These are phyloP conservation scores for Ctenosaura bakeri DNA, from an alignment of 2,797 vertebrate genomes.

Conservation along the genomic window DNA sequence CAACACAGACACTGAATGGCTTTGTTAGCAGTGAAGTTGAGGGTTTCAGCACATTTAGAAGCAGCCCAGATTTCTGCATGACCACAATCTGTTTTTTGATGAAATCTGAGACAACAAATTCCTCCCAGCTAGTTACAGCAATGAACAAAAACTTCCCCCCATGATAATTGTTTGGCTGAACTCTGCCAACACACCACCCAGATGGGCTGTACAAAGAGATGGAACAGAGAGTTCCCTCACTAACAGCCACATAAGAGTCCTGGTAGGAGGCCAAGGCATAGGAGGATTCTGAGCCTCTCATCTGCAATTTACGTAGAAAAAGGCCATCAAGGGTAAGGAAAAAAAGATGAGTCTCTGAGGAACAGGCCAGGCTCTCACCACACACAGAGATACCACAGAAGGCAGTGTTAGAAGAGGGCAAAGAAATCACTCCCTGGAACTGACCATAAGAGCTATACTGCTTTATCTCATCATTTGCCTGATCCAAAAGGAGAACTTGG, in stretches of 20 bases:
- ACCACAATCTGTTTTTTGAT: slow-evolving; percentile 51
- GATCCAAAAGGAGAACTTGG: slow-evolving; percentile 32
- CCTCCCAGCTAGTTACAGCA: slow-evolving; percentile 55
- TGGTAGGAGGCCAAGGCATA: slow-evolving; percentile 53
- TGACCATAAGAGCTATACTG: not conserved
- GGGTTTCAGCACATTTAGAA: slow-evolving; percentile 35
- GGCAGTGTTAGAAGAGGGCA: not conserved
- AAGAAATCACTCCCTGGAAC: not conserved
- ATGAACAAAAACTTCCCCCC: slow-evolving; percentile 57
- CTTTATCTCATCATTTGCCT: slow-evolving; percentile 39
- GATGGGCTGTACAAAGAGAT: slow-evolving; percentile 49
- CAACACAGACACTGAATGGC: slow-evolving; percentile 48
- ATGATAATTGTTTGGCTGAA: slow-evolving; percentile 34
- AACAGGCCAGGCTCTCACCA: slow-evolving; percentile 48
- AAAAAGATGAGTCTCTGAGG: slow-evolving; percentile 44
- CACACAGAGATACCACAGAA: slow-evolving; percentile 49
- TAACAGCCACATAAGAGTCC: slow-evolving; percentile 55
- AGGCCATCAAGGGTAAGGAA: slow-evolving; percentile 34
- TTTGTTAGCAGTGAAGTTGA: not conserved
- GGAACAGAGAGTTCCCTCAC: slow-evolving; percentile 54
- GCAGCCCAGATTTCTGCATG: slow-evolving; percentile 19
- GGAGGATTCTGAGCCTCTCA: slow-evolving; percentile 44
- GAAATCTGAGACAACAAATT: slow-evolving; percentile 60
- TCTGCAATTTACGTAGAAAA: slow-evolving; percentile 30
- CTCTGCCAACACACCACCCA: slow-evolving; percentile 39